Evolutionary conservation across 2,888 invertebrate species (phyloP), one percentile per base, ranked within the genome.

Genomic region (Cabera pusaria): DNA sequence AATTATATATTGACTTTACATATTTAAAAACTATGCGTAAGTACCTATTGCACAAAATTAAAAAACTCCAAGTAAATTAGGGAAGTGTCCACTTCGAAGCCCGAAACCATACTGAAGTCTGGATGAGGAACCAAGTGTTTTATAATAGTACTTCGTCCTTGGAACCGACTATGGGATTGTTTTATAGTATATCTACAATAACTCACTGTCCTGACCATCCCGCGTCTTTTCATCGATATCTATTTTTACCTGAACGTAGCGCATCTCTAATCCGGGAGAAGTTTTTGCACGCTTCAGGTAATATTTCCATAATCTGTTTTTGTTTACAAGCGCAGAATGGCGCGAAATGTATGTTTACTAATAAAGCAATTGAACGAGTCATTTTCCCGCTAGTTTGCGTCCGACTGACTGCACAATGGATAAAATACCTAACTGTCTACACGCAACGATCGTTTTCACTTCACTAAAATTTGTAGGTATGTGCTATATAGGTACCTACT

Each of bases 21-120:
- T 81, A 81, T 81, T 78, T 79, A 82, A 72, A 73, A 82, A 82
- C n/a, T n/a, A n/a, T n/a, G n/a, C n/a, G n/a, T n/a, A n/a, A n/a
- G n/a, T n/a, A n/a, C n/a, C n/a, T n/a, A 60, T 54, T 38, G 46
- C 50, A 55, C 55, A 59, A 43, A 19, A 38, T 25, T 32, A 28
- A 50, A 45, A 42, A 50, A 56, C 19, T 34, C 41, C 11, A 22
- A 21, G 40, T 33, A 42, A 54, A 47, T 50, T 64, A 52, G 53
- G 64, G 73, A 75, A 79, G 79, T 73, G 79, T 66, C 59, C 76
- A 71, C 75, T 49, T 38, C 75, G 82, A 74, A 71, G 78, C 66
- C 72, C 75, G 64, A 80, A 81, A 73, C 75, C 69, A 77, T 72
- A 87, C 86, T 87, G 86, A 85, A 77, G 77, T 74, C 82, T 75